Percentiles rank a stretch among this genome's conserved stretches.
Conservation (phyloP, 2,888 invertebrate species). For the Dicyrtoma fusca region DNA sequence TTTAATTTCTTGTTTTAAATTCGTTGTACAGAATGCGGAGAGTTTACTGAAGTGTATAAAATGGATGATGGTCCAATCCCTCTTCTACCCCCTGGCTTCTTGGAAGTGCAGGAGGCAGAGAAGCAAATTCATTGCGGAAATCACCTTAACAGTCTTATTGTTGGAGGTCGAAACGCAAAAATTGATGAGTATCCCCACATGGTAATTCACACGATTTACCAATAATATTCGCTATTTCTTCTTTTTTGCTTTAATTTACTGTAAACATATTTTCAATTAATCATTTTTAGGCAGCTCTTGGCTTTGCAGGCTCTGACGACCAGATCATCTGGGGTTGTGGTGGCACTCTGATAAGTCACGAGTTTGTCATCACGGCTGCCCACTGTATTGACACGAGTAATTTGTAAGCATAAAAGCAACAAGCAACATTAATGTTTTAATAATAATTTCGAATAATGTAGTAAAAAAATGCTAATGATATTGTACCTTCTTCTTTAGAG, state of each 20-base stretch:
- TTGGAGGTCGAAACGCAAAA: slow-evolving; percentile 37
- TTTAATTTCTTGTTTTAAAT: not conserved
- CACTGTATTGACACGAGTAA: slow-evolving; percentile 48
- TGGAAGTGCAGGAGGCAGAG: not conserved
- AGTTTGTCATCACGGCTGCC: slow-evolving; percentile 53
- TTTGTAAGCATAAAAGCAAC: no score
- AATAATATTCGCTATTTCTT: no score
- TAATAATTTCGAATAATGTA: no score
- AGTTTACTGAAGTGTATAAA: not conserved
- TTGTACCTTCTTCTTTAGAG: no score
- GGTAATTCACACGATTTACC: slow-evolving; percentile 38
- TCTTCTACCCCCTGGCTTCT: not conserved
- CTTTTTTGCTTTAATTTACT: no score
- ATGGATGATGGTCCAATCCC: not conserved
- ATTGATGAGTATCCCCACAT: slow-evolving; percentile 49
- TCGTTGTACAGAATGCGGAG: not conserved
- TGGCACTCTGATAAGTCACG: slow-evolving; percentile 53
- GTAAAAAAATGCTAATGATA: no score
- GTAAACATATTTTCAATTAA: no score
- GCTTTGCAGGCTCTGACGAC: slow-evolving; percentile 35
- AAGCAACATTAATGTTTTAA: no score
- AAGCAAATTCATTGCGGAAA: not conserved
- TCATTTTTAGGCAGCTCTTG: slow-evolving; percentile 48
- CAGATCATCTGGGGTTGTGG: slow-evolving; percentile 47
- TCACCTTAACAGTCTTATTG: slow-evolving; percentile 2